Evolutionary conservation across 2,113 vertebrate species (phyloP).

Genomic region (Alligator sinensis): DNA sequence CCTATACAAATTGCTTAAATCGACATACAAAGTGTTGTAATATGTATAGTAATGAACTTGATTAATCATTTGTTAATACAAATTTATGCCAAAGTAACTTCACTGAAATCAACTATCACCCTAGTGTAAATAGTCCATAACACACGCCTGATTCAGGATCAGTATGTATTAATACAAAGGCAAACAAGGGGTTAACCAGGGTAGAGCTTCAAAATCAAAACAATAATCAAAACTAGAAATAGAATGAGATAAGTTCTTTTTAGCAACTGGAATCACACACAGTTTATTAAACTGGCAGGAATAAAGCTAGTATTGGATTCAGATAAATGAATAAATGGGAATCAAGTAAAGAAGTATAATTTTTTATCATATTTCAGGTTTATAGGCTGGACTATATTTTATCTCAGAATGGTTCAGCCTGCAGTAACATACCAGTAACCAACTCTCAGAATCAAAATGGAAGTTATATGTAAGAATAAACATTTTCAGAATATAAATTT

Average conservation of each 20-base stretch:
- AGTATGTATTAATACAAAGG: not conserved
- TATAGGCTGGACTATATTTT: not conserved
- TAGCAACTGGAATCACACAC: not conserved
- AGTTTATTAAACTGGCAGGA: not conserved
- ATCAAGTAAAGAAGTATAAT: not conserved
- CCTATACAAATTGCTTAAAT: fast-evolving
- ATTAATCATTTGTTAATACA: not conserved
- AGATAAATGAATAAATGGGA: not conserved
- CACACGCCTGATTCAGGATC: fast-evolving
- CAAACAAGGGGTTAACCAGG: fast-evolving
- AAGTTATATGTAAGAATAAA: too few species aligned
- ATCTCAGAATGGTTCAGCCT: not conserved
- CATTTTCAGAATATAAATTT: too few species aligned
- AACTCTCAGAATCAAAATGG: not conserved
- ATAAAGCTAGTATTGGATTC: not conserved
- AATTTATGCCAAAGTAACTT: not conserved
- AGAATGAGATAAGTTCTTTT: fast-evolving
- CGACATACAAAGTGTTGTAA: not conserved
- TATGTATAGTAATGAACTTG: not conserved
- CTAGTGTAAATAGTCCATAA: fast-evolving
- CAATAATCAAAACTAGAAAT: not conserved
- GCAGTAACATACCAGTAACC: not conserved
- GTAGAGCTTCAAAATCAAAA: fast-evolving
- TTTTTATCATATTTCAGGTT: not conserved
- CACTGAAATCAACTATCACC: fast-evolving